Conservation (phyloP, 1,140 invertebrate species). For the Heliconius congener region DNA sequence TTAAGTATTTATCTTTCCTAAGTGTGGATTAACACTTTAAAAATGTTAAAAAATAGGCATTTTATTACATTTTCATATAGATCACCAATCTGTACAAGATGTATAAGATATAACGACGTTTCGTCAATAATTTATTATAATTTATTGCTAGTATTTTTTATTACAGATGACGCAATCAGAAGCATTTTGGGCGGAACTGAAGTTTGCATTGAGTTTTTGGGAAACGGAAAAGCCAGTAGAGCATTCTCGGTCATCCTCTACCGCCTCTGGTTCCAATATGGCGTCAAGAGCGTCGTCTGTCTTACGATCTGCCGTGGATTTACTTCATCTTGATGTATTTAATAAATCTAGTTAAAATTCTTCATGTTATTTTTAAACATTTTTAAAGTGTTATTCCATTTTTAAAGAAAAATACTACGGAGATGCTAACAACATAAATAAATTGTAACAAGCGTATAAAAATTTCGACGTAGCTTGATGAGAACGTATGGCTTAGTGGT, state of each 20-base stretch:
- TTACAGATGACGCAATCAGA: slow-evolving; percentile 83
- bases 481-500: too few species aligned
- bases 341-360: slow-evolving; percentile 38
- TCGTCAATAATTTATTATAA: not conserved
- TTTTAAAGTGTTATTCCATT: too few species aligned
- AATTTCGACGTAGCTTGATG: too few species aligned
- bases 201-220: slow-evolving; percentile 85
- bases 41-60: too few species aligned
- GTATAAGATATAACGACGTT: too few species aligned
- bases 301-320: slow-evolving; percentile 63
- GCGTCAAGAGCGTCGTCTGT: slow-evolving; percentile 70
- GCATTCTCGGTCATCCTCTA: slow-evolving; percentile 65
- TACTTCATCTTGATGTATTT: slow-evolving; percentile 64
- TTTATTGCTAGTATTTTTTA: not conserved
- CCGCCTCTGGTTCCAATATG: slow-evolving; percentile 55
- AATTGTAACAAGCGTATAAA: too few species aligned
- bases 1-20: too few species aligned
- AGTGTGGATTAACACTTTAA: too few species aligned
- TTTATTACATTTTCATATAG: too few species aligned
- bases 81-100: too few species aligned
- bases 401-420: too few species aligned
- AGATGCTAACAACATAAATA: too few species aligned
- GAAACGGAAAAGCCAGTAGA: slow-evolving; percentile 83
- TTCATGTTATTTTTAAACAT: not conserved
- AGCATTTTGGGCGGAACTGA: slow-evolving; percentile 84